These are phyloP conservation scores for Hylaeus volcanicus DNA, from an alignment of 1,140 invertebrate species.

Conservation along the genomic window DNA sequence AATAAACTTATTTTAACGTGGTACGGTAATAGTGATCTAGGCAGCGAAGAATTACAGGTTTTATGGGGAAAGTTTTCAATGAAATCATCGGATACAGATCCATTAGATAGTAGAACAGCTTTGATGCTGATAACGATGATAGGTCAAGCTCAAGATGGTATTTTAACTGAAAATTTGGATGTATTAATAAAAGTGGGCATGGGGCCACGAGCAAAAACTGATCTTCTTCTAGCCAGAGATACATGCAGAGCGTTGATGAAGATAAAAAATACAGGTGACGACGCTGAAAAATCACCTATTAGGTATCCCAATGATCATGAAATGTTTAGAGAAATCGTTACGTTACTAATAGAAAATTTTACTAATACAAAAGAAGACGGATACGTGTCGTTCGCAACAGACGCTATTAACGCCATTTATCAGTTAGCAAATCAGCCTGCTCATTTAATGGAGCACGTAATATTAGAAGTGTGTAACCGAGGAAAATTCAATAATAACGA, in stretches of 20 bases:
- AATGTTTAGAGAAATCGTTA: slow-evolving; percentile 80
- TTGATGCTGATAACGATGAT: slow-evolving; percentile 88
- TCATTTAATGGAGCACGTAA: slow-evolving; percentile 68
- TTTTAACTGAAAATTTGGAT: slow-evolving; percentile 83
- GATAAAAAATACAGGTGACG: slow-evolving; percentile 72
- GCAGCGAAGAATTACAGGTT: slow-evolving; percentile 80
- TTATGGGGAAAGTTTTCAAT: slow-evolving; percentile 91
- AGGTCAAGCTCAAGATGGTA: slow-evolving; percentile 81
- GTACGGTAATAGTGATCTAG: slow-evolving; percentile 83
- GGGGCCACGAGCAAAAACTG: slow-evolving; percentile 78
- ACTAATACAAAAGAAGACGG: slow-evolving; percentile 74
- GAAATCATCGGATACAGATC: slow-evolving; percentile 86
- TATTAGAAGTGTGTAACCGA: slow-evolving; percentile 57
- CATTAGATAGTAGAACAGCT: slow-evolving; percentile 85
- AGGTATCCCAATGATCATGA: slow-evolving; percentile 81
- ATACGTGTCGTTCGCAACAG: slow-evolving; percentile 83
- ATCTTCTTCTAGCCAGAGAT: slow-evolving; percentile 82
- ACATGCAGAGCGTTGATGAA: slow-evolving; percentile 83
- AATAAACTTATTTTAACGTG: slow-evolving; percentile 86
- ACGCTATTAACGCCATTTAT: slow-evolving; percentile 84
- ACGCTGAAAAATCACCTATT: slow-evolving; percentile 62
- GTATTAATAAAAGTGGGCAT: slow-evolving; percentile 82
- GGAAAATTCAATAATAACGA: slow-evolving; percentile 47
- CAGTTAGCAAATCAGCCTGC: slow-evolving; percentile 77
- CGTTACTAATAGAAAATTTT: slow-evolving; percentile 80